A percentile compares a stretch with the other conserved stretches of the same genome.
Evolutionary conservation across 2,113 vertebrate species (phyloP).

Genomic region (Festucalex cinctus): DNA sequence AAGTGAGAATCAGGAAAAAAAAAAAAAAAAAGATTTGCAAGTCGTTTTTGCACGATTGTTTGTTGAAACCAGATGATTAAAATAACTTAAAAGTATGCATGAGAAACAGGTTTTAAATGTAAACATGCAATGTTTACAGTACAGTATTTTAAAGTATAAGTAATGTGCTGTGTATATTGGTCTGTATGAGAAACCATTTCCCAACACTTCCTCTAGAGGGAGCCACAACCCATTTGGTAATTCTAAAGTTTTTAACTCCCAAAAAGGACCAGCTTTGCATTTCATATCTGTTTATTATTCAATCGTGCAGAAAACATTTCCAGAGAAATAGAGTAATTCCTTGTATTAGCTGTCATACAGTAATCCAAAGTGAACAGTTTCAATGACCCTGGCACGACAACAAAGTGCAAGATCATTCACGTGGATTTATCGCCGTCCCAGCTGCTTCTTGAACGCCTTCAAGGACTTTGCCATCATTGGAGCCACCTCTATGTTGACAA

Average conservation of each 20-base stretch:
- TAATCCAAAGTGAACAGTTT: constrained; percentile 29
- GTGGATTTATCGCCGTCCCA: constrained; percentile 61
- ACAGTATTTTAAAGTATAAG: background rate
- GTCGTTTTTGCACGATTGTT: background rate
- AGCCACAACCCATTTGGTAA: constrained; percentile 34
- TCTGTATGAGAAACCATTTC: background rate
- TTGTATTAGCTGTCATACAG: constrained; percentile 14
- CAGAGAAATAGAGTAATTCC: background rate
- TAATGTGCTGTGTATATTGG: background rate
- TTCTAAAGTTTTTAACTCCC: background rate
- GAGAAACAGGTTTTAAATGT: background rate
- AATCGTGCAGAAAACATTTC: constrained; percentile 36
- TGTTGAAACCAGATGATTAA: background rate
- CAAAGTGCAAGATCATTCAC: constrained; percentile 7
- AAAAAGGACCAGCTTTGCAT: constrained; percentile 11
- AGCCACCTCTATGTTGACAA: constrained; percentile 70
- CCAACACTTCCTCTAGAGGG: constrained; percentile 52
- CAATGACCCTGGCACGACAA: constrained; percentile 16
- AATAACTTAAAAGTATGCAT: background rate
- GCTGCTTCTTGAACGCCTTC: constrained; percentile 75
- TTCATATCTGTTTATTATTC: constrained; percentile 40
- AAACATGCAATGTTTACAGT: background rate
- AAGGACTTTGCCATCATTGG: constrained; percentile 86
- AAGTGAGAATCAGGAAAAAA: constrained; percentile 4
- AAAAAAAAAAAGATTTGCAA: background rate